A percentile compares a stretch with the other conserved stretches of the same genome.
Conservation (phyloP, 2,888 invertebrate genomes). For the Dromius quadrimaculatus region DNA sequence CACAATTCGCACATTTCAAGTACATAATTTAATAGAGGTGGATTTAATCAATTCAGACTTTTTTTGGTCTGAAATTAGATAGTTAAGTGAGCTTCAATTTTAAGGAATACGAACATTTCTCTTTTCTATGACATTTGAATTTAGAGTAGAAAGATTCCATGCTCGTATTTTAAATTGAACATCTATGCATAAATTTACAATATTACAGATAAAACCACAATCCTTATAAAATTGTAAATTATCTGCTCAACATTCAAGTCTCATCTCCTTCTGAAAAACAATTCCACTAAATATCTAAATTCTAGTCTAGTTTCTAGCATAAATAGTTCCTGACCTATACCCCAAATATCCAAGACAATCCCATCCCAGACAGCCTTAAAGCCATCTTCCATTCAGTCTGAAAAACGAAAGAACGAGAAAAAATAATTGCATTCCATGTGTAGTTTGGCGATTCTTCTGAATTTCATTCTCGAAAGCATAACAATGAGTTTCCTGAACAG, state of each 20-base stretch:
- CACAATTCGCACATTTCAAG: no score
- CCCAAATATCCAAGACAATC: conserved; percentile 4
- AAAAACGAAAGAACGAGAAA: conserved; percentile 13
- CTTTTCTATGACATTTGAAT: no score
- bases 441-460: conserved; percentile 24
- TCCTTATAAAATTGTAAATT: no score
- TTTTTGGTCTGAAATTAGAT: no score
- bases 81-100: no score
- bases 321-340: conserved; percentile 4
- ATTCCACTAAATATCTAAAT: conserved; percentile 3
- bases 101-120: no score
- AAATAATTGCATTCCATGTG: conserved; percentile 48
- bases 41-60: no score
- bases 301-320: conserved; percentile 10
- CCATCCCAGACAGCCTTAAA: conserved; percentile 21
- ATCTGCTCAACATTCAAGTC: conserved; percentile 7
- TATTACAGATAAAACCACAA: no score
- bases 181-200: no score
- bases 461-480: conserved; percentile 33
- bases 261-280: background rate
- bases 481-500: conserved; percentile 55
- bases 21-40: no score
- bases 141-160: no score
- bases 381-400: conserved; percentile 1
- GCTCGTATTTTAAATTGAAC: no score